These are phyloP conservation scores for Blastobasis lacticolella DNA, from an alignment of 2,888 invertebrate genomes.

Conservation along the genomic window DNA sequence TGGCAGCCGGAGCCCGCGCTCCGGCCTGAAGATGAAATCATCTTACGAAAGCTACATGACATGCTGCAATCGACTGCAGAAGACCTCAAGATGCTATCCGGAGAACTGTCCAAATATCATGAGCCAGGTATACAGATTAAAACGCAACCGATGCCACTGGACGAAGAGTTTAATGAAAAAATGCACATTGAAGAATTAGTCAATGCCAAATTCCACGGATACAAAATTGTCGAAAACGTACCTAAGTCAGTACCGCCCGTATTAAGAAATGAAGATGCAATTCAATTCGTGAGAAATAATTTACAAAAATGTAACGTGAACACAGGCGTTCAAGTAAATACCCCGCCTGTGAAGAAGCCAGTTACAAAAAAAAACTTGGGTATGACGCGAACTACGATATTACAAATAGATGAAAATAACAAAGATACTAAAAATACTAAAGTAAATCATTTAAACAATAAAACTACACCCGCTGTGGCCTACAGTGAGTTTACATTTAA, in stretches of 20 bases:
- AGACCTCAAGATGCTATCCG: slow-evolving; percentile 60
- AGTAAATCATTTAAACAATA: slow-evolving; percentile 30
- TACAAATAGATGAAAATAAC: slow-evolving; percentile 41
- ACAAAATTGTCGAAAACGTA: slow-evolving; percentile 44
- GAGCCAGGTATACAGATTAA: slow-evolving; percentile 47
- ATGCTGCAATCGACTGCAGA: slow-evolving; percentile 67
- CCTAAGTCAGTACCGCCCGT: slow-evolving; percentile 18
- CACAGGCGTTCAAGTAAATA: slow-evolving; percentile 29
- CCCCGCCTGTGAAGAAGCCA: slow-evolving; percentile 24
- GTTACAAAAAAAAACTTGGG: slow-evolving; percentile 35
- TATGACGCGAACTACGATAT: slow-evolving; percentile 39
- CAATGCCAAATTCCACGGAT: slow-evolving; percentile 63
- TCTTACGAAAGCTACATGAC: slow-evolving; percentile 56
- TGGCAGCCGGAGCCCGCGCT: slow-evolving; percentile 59
- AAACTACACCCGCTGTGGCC: slow-evolving; percentile 32
- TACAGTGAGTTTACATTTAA: slow-evolving; percentile 52
- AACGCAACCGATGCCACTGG: slow-evolving; percentile 50
- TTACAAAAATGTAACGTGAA: slow-evolving; percentile 25
- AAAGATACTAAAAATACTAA: slow-evolving; percentile 25
- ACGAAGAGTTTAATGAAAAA: slow-evolving; percentile 65
- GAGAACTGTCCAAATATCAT: slow-evolving; percentile 50
- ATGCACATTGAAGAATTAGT: slow-evolving; percentile 65
- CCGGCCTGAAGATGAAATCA: slow-evolving; percentile 61
- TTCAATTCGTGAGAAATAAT: slow-evolving; percentile 8
- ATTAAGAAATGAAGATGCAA: slow-evolving; percentile 13